Base-by-base conservation (phyloP, 2,797 vertebrate species). In the Mus caroli region DNA sequence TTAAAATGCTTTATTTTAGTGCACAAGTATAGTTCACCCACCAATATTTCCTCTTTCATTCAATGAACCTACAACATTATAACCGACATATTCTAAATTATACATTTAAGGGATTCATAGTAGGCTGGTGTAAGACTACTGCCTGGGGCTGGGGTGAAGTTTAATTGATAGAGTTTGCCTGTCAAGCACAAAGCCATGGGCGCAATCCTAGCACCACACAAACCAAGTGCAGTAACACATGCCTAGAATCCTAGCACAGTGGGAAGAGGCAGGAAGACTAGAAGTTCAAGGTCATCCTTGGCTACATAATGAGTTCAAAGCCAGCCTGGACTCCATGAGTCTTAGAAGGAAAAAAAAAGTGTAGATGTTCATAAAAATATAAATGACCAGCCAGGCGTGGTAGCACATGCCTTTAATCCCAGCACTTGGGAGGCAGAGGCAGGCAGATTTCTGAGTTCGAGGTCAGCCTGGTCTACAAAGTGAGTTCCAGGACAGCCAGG, bases 51-150 rank as follows among this genome's bases (percentile, higher is more conserved):
- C 77, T 84, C 67, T 92, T 78, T 73, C 17, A 8, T 34, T 64
- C 82, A 80, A 60, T 56, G 34, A 84, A 79, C 71, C 69, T 92
- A 46, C n/a, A 67, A 64, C 43, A 76, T 50, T 28, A 24, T 87
- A 90, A 82, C 50, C 90, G 20, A 58, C 17, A 71, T 19, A 76
- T 31, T 86, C 89, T 88, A 96, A 86, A 34, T 91, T 73, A 83
- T 15, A 34, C 15, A 54, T 17, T 86, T 79, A 87, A 3, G 7
- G n/a, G 91, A 91, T 82, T 91, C 73, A 84, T 54, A 90, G 37
- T 69, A 88, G 52, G 52, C 64, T 95, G 2, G 28, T 84, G 89
- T 92, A 76, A 84, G 84, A 94, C 91, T 50, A 90, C 64, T 79
- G 50, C 52, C 46, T 37, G 37, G 22, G 22, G 28, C 54, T 60